Percentiles rank a stretch among this genome's conserved stretches.
phyloP scores from a whole-genome alignment of 1,140 invertebrate species.

The Stratiolaelaps scimitus region DNA sequence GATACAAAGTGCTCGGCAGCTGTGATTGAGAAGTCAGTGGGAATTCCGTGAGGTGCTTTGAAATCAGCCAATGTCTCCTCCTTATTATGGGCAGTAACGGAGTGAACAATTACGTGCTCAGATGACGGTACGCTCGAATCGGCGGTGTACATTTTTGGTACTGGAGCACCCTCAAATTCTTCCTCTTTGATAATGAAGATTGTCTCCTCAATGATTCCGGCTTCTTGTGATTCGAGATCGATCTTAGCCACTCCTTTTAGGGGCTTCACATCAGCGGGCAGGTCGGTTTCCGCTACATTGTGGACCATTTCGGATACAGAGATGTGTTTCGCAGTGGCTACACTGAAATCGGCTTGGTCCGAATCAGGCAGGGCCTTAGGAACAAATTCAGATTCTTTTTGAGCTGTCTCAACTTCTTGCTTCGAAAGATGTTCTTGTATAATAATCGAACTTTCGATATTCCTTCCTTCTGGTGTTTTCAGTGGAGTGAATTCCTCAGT shows the following conservation, averaged over 20 bases:
- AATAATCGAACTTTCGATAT: slow-evolving; percentile 32
- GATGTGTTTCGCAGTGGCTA: slow-evolving; percentile 33
- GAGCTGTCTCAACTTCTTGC: slow-evolving; percentile 33
- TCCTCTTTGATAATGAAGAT: slow-evolving; percentile 30
- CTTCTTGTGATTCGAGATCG: slow-evolving; percentile 4
- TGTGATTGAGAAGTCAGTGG: slow-evolving; percentile 32
- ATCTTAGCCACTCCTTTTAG: slow-evolving; percentile 1
- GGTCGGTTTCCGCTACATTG: slow-evolving; percentile 29
- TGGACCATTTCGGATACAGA: slow-evolving; percentile 31
- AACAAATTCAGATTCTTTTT: slow-evolving; percentile 34
- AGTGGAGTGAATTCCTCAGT: slow-evolving; percentile 30
- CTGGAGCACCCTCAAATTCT: slow-evolving; percentile 28
- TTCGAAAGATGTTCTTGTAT: slow-evolving; percentile 34
- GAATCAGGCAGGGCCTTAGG: slow-evolving; percentile 31
- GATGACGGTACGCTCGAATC: slow-evolving; percentile 31
- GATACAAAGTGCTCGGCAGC: slow-evolving; percentile 31
- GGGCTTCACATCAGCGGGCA: slow-evolving; percentile 9
- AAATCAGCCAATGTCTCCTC: slow-evolving; percentile 33
- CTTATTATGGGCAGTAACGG: slow-evolving; percentile 30
- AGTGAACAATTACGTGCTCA: slow-evolving; percentile 33
- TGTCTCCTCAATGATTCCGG: slow-evolving; percentile 10
- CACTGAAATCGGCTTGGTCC: slow-evolving; percentile 30
- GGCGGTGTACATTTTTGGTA: slow-evolving; percentile 30
- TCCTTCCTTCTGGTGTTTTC: slow-evolving; percentile 31
- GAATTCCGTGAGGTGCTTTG: slow-evolving; percentile 31